Evolutionary conservation across 2,888 invertebrate genomes (phyloP).

Genomic region (Plebejus anna): DNA sequence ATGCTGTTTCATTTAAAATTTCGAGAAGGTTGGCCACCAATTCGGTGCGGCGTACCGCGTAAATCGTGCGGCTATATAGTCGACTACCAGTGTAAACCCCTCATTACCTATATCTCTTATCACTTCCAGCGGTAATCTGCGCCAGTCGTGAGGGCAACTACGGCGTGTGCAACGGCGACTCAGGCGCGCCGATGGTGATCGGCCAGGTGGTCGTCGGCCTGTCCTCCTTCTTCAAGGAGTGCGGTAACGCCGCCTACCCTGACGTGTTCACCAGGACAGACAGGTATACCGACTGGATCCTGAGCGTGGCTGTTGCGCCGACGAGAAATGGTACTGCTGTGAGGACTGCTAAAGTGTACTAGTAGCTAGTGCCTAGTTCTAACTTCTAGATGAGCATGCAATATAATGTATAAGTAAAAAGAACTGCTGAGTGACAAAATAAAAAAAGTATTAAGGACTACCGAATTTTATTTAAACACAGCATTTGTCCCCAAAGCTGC

Average conservation of each 20-base stretch:
- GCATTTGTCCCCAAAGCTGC: no score
- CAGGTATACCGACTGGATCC: constrained; percentile 53
- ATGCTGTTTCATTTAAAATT: no score
- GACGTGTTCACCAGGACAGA: constrained; percentile 55
- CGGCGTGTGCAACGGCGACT: constrained; percentile 55
- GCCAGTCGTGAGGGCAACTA: constrained; percentile 41
- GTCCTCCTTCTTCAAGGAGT: constrained; percentile 47
- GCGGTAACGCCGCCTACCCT: constrained; percentile 44
- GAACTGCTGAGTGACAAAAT: no score
- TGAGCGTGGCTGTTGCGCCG: constrained; percentile 45
- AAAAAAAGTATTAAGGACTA: no score
- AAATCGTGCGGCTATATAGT: no score
- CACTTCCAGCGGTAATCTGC: constrained; percentile 51
- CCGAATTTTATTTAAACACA: no score
- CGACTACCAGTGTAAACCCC: no score
- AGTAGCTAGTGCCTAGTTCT: background rate
- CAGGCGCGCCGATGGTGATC: constrained; percentile 56
- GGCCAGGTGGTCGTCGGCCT: constrained; percentile 46
- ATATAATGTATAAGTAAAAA: no score
- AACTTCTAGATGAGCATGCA: no score
- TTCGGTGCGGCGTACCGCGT: no score
- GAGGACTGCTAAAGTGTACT: background rate
- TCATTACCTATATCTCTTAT: no score
- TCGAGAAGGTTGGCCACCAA: no score
- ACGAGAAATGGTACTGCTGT: constrained; percentile 21